Evolutionary conservation across 2,888 invertebrate genomes (phyloP).

Genomic region (Philereme vetulata): DNA sequence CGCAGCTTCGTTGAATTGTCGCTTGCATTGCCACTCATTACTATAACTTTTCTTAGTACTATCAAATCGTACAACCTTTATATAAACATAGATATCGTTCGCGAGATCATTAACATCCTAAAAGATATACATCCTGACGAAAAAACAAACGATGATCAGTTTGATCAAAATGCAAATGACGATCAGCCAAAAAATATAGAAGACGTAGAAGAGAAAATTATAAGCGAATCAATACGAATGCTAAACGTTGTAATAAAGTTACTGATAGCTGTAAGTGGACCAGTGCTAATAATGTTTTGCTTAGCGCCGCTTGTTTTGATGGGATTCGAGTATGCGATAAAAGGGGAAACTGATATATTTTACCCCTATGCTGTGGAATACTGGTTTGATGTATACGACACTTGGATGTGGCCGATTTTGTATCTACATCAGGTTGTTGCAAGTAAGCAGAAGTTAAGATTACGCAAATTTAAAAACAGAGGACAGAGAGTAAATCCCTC

Average conservation of each 20-base stretch:
- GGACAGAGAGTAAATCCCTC: no score
- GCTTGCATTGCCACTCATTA: constrained; percentile 56
- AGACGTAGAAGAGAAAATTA: constrained; percentile 40
- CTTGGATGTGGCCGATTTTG: constrained; percentile 50
- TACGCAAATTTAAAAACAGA: no score
- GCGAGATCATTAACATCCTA: constrained; percentile 49
- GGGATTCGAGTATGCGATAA: constrained; percentile 47
- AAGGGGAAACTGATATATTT: constrained; percentile 45
- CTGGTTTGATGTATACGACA: constrained; percentile 54
- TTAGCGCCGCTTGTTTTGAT: constrained; percentile 52
- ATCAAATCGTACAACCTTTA: constrained; percentile 52
- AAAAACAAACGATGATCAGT: constrained; percentile 2
- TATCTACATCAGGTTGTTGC: constrained; percentile 61
- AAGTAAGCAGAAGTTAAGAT: constrained; percentile 50
- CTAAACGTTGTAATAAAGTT: constrained; percentile 46
- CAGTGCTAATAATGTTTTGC: constrained; percentile 53
- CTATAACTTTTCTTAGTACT: constrained; percentile 54
- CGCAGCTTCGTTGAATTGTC: constrained; percentile 57
- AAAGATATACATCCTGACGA: constrained; percentile 51
- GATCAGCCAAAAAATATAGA: not conserved
- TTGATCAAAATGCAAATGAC: constrained; percentile 11
- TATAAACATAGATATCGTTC: constrained; percentile 45
- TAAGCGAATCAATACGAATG: constrained; percentile 45
- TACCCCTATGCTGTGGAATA: constrained; percentile 61
- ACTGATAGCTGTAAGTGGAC: constrained; percentile 38